Evolutionary conservation across 2,888 invertebrate genomes (phyloP), one percentile per base, ranked within the genome.

Genomic region (Troides aeacus): DNA sequence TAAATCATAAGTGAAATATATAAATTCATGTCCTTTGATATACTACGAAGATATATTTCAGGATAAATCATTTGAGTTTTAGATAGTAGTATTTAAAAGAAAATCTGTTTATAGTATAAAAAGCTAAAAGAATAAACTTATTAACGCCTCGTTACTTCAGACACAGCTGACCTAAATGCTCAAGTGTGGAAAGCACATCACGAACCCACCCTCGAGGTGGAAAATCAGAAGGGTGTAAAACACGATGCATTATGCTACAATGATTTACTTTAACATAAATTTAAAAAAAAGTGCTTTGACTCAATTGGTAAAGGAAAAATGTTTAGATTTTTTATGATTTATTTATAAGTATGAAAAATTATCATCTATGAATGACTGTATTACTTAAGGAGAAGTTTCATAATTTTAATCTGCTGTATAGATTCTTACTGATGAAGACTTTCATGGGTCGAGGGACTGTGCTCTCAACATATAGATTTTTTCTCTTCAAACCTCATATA

Each of bases 81-180:
- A 3, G 3, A 30, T 30, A 30, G 3, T 3, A 30, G 4, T 4
- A 30, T 50, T 50, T 15, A 50, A 5, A 1, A 50, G 1, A 17
- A 50, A 50, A 17, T 17, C 2, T 50, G 1, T 50, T 15, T 15
- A 18, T 15, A 50, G 18, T 50, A 50, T 50, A 50, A 50, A 50
- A 50, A 0, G 50, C 39, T 39, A n/a, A 63, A 53, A 46, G 17
- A 18, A 36, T 18, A 53, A 36, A 15, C n/a, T 21, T 39, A 39
- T 53, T 36, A 64, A 53, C 10, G 58, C 63, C 63, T 68, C 68
- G 63, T 68, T 68, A 60, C 63, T 30, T 21, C 39, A 30, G 50
- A 68, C 59, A 64, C 12, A 36, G 68, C 30, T 64, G 68, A 68
- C 68, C 68, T 59, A 60, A 59, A 30, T 68, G 68, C 59, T 68